Evolutionary conservation across 2,797 vertebrate species (phyloP).

Genomic region (Remorina albescens): DNA sequence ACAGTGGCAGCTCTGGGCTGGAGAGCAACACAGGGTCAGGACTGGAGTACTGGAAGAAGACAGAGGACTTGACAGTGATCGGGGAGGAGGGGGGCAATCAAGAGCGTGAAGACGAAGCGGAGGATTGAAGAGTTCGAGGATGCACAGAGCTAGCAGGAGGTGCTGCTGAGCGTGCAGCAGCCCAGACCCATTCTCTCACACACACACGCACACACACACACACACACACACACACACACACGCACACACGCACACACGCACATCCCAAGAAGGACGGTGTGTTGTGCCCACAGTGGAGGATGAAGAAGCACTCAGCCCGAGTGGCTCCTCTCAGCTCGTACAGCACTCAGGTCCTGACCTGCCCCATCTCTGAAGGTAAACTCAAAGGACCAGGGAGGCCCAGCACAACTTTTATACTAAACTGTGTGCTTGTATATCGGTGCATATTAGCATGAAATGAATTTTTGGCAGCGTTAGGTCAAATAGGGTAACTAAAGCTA

Average conservation of each 20-base stretch:
- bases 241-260: conserved; percentile 37
- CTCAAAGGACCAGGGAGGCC: conserved; percentile 18
- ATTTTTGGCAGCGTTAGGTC: background rate
- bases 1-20: conserved; percentile 34
- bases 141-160: conserved; percentile 73
- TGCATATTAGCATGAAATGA: conserved; percentile 17
- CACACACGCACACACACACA: conserved; percentile 44
- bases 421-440: background rate
- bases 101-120: conserved; percentile 60
- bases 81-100: conserved; percentile 38
- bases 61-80: conserved; percentile 62
- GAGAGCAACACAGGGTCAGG: conserved; percentile 57
- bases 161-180: conserved; percentile 76
- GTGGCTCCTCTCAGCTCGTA: conserved; percentile 89
- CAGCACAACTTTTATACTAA: conserved; percentile 7
- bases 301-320: conserved; percentile 90
- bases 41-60: conserved; percentile 58
- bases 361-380: conserved; percentile 89
- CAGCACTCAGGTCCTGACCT: conserved; percentile 89
- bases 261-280: conserved; percentile 73
- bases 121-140: conserved; percentile 73
- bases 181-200: conserved; percentile 32
- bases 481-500: background rate
- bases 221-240: conserved; percentile 48
- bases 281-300: conserved; percentile 79